Percentiles rank a stretch among this genome's conserved stretches.
phyloP scores from a whole-genome alignment of 1,140 invertebrate genomes.

The Andricus grossulariae region DNA sequence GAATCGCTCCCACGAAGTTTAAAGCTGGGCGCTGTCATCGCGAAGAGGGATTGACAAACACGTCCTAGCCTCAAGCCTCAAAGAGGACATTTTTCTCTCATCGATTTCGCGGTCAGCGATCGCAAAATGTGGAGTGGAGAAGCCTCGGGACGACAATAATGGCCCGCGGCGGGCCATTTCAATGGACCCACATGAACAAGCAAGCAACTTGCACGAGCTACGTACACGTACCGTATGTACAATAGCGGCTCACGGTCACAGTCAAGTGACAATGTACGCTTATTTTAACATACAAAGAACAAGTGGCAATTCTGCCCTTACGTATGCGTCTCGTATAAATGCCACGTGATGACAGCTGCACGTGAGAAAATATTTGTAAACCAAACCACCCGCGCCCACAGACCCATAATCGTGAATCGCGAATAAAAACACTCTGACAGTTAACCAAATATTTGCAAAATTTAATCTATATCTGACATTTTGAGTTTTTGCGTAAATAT shows the following conservation, averaged over 20 bases:
- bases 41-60: slow-evolving; percentile 19
- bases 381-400: slow-evolving; percentile 26
- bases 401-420: slow-evolving; percentile 3
- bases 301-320: slow-evolving; percentile 39
- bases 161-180: slow-evolving; percentile 34
- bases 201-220: slow-evolving; percentile 33
- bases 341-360: slow-evolving; percentile 31
- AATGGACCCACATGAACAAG: slow-evolving; percentile 60
- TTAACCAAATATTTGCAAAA: background rate
- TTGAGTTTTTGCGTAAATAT: background rate
- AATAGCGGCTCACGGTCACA: slow-evolving; percentile 56
- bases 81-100: slow-evolving; percentile 19
- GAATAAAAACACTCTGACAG: slow-evolving; percentile 7
- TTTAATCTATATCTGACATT: background rate
- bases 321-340: slow-evolving; percentile 1
- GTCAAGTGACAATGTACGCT: slow-evolving; percentile 45
- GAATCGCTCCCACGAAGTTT: background rate
- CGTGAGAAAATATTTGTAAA: slow-evolving; percentile 52
- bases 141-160: slow-evolving; percentile 34
- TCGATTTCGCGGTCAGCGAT: slow-evolving; percentile 33
- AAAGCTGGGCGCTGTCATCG: slow-evolving; percentile 5
- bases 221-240: slow-evolving; percentile 39
- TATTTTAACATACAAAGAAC: slow-evolving; percentile 48
- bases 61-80: slow-evolving; percentile 16
- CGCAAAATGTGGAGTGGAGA: slow-evolving; percentile 14